Evolutionary conservation across 2,113 vertebrate genomes (phyloP).

Genomic region (Hemicordylus capensis): DNA sequence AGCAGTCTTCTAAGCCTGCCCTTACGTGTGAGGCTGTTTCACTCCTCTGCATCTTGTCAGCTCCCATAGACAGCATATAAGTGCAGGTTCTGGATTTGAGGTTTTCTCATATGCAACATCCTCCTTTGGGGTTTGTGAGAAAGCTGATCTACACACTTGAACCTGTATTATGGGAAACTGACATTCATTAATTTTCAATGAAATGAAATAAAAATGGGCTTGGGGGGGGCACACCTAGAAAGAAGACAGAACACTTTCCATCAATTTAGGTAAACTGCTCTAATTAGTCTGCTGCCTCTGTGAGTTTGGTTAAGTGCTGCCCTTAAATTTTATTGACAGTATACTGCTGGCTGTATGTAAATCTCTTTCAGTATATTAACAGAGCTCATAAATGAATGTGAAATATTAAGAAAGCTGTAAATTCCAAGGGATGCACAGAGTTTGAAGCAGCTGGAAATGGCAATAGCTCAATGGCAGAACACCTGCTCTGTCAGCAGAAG

Average conservation of each 20-base stretch:
- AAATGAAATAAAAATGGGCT: slow-evolving; percentile 1
- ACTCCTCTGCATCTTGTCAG: too few species aligned
- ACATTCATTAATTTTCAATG: slow-evolving; percentile 3
- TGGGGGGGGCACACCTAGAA: too few species aligned
- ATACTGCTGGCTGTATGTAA: slow-evolving; percentile 33
- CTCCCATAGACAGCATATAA: too few species aligned
- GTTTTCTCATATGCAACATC: too few species aligned
- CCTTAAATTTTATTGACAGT: slow-evolving; percentile 58
- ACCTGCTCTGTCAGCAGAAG: too few species aligned
- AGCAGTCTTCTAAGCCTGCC: too few species aligned
- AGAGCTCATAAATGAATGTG: slow-evolving; percentile 54
- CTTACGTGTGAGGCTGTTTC: too few species aligned
- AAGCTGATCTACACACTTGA: background rate
- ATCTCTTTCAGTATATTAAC: slow-evolving; percentile 54
- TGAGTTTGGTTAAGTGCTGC: slow-evolving; percentile 51
- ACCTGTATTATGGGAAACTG: too few species aligned
- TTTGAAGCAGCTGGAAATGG: too few species aligned
- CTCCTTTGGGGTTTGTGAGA: too few species aligned
- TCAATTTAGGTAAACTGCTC: slow-evolving; percentile 40
- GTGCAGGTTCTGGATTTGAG: too few species aligned
- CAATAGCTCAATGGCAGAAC: too few species aligned
- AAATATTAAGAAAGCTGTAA: slow-evolving; percentile 60
- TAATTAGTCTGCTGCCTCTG: slow-evolving; percentile 31
- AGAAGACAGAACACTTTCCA: slow-evolving; percentile 32
- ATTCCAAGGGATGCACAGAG: background rate